Percentiles rank a stretch among this genome's conserved stretches.
Evolutionary conservation across 2,113 vertebrate genomes (phyloP).

Genomic region (Cromileptes altivelis): DNA sequence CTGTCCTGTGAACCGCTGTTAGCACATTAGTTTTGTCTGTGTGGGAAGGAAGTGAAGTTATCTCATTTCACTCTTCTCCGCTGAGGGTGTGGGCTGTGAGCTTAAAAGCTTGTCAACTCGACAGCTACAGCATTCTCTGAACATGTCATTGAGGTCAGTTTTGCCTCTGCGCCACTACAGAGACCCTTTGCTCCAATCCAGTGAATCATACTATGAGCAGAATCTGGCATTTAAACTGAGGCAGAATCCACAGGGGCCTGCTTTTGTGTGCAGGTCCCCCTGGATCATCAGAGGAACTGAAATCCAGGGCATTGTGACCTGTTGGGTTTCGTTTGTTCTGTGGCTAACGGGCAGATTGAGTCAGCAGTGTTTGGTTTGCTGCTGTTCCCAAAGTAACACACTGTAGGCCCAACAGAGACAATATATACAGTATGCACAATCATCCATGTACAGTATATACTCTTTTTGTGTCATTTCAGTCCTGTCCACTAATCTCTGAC

Average conservation of each 20-base stretch:
- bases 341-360: conserved; percentile 1
- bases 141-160: conserved; percentile 27
- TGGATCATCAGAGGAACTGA: conserved; percentile 39
- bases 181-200: conserved; percentile 14
- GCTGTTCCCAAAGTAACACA: conserved; percentile 2
- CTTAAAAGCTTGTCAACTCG: conserved; percentile 21
- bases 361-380: conserved; percentile 26
- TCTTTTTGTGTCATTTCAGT: not conserved
- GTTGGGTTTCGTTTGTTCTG: conserved; percentile 40
- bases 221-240: conserved; percentile 52
- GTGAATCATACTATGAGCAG: conserved; percentile 20
- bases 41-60: conserved; percentile 66
- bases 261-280: conserved; percentile 34
- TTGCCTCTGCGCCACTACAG: conserved; percentile 8
- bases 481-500: conserved; percentile 1
- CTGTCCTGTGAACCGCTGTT: conserved; percentile 57
- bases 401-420: not conserved
- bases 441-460: not conserved
- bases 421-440: not conserved
- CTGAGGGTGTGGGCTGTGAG: conserved; percentile 30
- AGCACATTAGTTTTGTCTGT: conserved; percentile 56
- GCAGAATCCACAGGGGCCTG: conserved; percentile 41
- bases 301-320: conserved; percentile 36
- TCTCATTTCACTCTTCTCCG: conserved; percentile 48
- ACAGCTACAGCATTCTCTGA: conserved; percentile 31